phyloP scores from a whole-genome alignment of 1,140 invertebrate species.

The Rhysida immarginata region DNA sequence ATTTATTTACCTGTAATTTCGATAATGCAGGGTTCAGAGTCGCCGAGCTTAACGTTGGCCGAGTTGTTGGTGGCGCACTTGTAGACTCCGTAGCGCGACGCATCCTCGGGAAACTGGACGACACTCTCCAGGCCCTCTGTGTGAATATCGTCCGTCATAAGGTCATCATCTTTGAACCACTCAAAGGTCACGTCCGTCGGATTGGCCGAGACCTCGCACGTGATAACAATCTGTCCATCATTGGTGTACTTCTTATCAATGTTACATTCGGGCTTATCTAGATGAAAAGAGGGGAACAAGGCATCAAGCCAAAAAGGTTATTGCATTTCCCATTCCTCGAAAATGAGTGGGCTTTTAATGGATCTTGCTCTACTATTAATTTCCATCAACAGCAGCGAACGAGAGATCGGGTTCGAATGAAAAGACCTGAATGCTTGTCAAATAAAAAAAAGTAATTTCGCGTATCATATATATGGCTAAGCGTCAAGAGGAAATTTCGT shows the following conservation, averaged over 20 bases:
- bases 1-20: background rate
- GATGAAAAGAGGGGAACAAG: background rate
- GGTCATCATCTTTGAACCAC: background rate
- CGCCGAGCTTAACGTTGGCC: background rate
- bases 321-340: too few relatives aligned
- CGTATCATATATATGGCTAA: too few relatives aligned
- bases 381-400: too few relatives aligned
- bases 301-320: too few relatives aligned
- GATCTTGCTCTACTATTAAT: too few relatives aligned
- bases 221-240: background rate
- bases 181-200: background rate
- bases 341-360: too few relatives aligned
- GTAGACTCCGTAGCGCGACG: background rate
- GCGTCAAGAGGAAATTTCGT: too few relatives aligned
- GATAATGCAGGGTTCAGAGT: background rate
- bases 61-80: background rate
- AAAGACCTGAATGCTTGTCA: too few relatives aligned
- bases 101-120: background rate
- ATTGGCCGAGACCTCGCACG: slow-evolving; percentile 1
- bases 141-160: background rate
- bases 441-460: too few relatives aligned
- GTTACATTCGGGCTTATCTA: background rate
- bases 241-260: background rate
- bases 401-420: too few relatives aligned
- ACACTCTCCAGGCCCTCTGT: background rate